Evolutionary conservation across 2,888 invertebrate species (phyloP).

Genomic region (Octodonta nipae): DNA sequence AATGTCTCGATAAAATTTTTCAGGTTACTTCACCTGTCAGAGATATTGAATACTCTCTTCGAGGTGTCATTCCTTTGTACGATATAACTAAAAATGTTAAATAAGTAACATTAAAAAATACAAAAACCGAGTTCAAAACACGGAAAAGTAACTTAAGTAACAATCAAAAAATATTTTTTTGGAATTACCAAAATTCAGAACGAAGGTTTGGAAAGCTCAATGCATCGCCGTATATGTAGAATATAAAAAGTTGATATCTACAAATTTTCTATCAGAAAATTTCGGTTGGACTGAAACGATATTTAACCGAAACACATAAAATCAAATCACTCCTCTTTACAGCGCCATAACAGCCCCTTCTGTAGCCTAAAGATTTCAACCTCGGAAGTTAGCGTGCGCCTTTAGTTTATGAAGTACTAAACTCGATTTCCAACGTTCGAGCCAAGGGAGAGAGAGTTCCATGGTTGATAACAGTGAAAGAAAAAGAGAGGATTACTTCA

Average conservation of each 20-base stretch:
- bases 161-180: neutral
- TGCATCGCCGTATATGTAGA: no score
- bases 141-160: neutral
- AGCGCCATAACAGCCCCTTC: conserved; percentile 36
- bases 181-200: neutral
- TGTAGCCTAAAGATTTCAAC: conserved; percentile 36
- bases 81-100: no score
- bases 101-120: no score
- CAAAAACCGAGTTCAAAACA: no score
- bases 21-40: no score
- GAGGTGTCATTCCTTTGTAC: no score
- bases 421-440: conserved; percentile 29
- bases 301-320: conserved; percentile 38
- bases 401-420: conserved; percentile 39
- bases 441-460: neutral
- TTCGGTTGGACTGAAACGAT: conserved; percentile 29
- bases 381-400: conserved; percentile 37
- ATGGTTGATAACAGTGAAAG: no score
- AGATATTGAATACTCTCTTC: no score
- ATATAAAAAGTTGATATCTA: no score
- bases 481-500: neutral
- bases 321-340: conserved; percentile 38
- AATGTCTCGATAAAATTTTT: no score
- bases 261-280: conserved; percentile 7
- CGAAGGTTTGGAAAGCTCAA: neutral